phyloP scores from a whole-genome alignment of 1,140 invertebrate species.

The Hyles vespertilio region DNA sequence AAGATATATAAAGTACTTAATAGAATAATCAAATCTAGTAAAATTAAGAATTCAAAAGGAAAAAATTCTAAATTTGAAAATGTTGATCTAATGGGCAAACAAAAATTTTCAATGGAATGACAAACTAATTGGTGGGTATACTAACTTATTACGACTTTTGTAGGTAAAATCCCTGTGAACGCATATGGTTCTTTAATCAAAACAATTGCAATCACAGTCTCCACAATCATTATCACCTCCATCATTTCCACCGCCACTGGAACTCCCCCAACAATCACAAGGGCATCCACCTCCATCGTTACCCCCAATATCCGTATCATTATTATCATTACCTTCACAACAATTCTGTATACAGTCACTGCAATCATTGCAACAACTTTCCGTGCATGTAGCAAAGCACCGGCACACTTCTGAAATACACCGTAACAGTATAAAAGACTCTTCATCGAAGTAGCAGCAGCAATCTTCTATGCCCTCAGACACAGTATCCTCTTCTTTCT shows the following conservation, averaged over 20 bases:
- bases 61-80: too few species aligned
- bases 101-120: too few species aligned
- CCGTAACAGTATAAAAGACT: background rate
- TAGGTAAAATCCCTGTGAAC: too few species aligned
- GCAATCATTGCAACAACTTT: slow-evolving; percentile 18
- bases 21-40: too few species aligned
- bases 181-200: slow-evolving; percentile 6
- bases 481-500: background rate
- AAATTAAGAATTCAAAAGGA: too few species aligned
- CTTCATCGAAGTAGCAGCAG: slow-evolving; percentile 1
- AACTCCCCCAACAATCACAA: background rate
- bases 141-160: too few species aligned
- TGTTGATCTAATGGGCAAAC: too few species aligned
- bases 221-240: background rate
- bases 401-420: slow-evolving; percentile 2
- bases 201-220: background rate
- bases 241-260: slow-evolving; percentile 2
- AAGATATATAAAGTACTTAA: too few species aligned
- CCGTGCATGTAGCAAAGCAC: slow-evolving; percentile 6
- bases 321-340: background rate
- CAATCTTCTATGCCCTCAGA: slow-evolving; percentile 6
- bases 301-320: background rate
- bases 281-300: background rate
- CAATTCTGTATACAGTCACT: slow-evolving; percentile 12
- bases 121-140: too few species aligned